A percentile compares a stretch with the other conserved stretches of the same genome.
Evolutionary conservation across 1,140 invertebrate genomes (phyloP).

Genomic region (Holcopasites calliopsidis): DNA sequence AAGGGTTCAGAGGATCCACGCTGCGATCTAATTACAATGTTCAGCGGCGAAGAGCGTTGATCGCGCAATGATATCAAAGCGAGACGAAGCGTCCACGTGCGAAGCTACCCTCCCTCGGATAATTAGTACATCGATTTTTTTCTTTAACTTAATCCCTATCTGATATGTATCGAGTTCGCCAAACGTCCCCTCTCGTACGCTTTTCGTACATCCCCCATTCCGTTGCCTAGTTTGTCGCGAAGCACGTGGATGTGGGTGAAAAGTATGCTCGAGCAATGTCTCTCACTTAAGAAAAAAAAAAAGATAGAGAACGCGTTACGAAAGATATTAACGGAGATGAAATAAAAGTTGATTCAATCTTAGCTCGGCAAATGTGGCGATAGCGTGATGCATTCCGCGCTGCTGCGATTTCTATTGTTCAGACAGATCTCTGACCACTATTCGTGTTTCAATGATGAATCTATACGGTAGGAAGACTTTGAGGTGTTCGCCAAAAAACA

Average conservation of each 20-base stretch:
- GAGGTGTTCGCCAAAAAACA: neutral
- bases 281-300: neutral
- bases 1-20: no score
- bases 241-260: neutral
- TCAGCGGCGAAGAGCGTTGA: neutral
- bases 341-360: neutral
- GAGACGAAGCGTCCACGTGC: slow-evolving; percentile 25
- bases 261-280: slow-evolving; percentile 26
- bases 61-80: neutral
- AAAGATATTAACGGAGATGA: neutral
- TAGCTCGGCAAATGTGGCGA: neutral
- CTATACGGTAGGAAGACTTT: slow-evolving; percentile 24
- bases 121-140: slow-evolving; percentile 26
- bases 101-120: neutral
- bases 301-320: neutral
- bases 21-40: no score
- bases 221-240: no score
- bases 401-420: no score
- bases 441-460: neutral
- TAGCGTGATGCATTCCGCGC: neutral
- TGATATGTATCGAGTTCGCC: slow-evolving; percentile 46
- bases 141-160: slow-evolving; percentile 28
- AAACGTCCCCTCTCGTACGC: neutral
- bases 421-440: neutral
- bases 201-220: neutral